Conservation (phyloP, 2,797 vertebrate genomes). For the Petrocephalus schoutedeni region DNA sequence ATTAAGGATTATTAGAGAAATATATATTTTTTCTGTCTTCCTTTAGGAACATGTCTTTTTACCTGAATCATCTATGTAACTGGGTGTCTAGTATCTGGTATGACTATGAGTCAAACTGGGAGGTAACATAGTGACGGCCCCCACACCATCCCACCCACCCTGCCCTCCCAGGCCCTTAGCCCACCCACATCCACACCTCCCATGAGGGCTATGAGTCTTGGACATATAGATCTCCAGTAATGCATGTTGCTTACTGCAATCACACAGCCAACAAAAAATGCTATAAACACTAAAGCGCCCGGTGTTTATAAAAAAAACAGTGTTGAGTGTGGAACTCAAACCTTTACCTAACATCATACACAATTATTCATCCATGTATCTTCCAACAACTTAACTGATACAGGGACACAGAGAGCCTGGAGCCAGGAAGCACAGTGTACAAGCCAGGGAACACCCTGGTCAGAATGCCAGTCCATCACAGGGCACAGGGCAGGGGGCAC, state of each 20-base stretch:
- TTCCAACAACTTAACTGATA: not conserved
- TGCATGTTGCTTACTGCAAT: not conserved
- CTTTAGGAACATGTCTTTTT: not conserved
- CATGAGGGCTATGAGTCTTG: not conserved
- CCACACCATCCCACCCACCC: too few relatives aligned
- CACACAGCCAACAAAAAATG: not conserved
- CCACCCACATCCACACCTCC: not conserved
- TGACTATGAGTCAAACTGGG: not conserved
- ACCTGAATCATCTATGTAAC: not conserved
- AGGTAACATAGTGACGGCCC: not conserved
- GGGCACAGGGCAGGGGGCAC: not conserved
- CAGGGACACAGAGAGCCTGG: not conserved
- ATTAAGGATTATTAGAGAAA: not conserved
- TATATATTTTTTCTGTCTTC: not conserved
- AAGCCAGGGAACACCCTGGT: not conserved
- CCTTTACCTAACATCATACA: not conserved
- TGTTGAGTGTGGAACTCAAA: too few relatives aligned
- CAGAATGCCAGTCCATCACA: too few relatives aligned
- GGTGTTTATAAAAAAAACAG: not conserved
- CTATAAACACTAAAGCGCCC: not conserved
- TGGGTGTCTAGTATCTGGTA: not conserved
- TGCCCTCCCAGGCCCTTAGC: not conserved
- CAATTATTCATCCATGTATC: not conserved
- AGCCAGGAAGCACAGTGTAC: not conserved
- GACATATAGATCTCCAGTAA: not conserved